Percentiles rank a stretch among this genome's conserved stretches.
These are phyloP conservation scores for Microcebus lehilahytsara DNA, from an alignment of 2,113 vertebrate genomes.

Conservation along the genomic window DNA sequence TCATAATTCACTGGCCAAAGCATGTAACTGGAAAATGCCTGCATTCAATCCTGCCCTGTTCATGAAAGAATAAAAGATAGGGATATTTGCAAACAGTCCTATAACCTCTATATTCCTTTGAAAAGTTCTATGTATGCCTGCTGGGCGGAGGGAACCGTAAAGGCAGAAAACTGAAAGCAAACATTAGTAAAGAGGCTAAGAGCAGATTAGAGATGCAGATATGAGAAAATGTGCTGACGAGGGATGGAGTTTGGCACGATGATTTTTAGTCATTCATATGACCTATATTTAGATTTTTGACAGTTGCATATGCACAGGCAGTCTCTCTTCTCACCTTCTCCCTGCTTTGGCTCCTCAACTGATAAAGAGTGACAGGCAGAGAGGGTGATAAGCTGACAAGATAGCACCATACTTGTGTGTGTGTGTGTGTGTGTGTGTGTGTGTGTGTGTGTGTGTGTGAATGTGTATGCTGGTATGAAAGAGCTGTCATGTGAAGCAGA, in stretches of 20 bases:
- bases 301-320: slow-evolving; percentile 20
- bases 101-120: neutral
- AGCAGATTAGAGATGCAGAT: neutral
- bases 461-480: neutral
- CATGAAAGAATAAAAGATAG: neutral
- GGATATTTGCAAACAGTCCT: neutral
- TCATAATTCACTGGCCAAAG: neutral
- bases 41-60: neutral
- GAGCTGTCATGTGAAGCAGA: neutral
- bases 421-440: neutral
- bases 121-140: neutral
- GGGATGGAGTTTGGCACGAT: neutral
- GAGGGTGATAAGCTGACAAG: slow-evolving; percentile 19
- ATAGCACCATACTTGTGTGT: neutral
- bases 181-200: neutral
- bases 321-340: slow-evolving; percentile 56
- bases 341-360: slow-evolving; percentile 39
- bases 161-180: neutral
- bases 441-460: no score
- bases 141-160: neutral
- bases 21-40: neutral
- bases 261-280: neutral
- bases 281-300: slow-evolving; percentile 65
- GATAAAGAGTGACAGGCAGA: slow-evolving; percentile 50
- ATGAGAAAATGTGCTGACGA: neutral